Percentiles rank a stretch among this genome's conserved stretches.
Conservation (phyloP, 2,113 vertebrate species). For the Sinocyclocheilus anshuiensis region DNA sequence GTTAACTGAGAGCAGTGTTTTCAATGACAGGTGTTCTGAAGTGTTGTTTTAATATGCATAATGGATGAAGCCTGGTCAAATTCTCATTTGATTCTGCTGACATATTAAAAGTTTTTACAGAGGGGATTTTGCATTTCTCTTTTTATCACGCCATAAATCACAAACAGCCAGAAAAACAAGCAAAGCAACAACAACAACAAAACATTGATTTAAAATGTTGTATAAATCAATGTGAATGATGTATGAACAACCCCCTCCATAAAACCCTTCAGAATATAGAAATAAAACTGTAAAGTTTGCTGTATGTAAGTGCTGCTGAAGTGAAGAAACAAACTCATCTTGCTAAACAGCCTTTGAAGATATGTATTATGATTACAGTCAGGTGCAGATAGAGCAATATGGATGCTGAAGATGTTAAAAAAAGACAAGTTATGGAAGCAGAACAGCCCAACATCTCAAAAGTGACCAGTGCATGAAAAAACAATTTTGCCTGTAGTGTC, state of each 20-base stretch:
- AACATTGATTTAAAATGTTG: background rate
- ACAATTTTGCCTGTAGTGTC: background rate
- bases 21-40: background rate
- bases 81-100: background rate
- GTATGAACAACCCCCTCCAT: no score
- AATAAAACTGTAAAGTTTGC: background rate
- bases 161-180: background rate
- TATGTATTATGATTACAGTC: background rate
- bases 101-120: background rate
- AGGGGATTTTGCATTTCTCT: conserved; percentile 15
- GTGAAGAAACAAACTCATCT: no score
- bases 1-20: background rate
- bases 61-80: background rate
- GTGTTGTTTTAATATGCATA: background rate
- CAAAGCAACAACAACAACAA: background rate
- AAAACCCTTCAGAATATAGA: background rate
- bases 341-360: background rate
- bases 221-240: background rate
- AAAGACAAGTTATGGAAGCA: background rate
- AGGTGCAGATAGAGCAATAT: background rate
- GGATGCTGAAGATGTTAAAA: background rate
- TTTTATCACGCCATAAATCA: background rate
- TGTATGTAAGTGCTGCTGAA: background rate
- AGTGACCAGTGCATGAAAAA: background rate
- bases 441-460: background rate